Conservation (phyloP, 2,797 vertebrate genomes). For the Premnoplex brunnescens region DNA sequence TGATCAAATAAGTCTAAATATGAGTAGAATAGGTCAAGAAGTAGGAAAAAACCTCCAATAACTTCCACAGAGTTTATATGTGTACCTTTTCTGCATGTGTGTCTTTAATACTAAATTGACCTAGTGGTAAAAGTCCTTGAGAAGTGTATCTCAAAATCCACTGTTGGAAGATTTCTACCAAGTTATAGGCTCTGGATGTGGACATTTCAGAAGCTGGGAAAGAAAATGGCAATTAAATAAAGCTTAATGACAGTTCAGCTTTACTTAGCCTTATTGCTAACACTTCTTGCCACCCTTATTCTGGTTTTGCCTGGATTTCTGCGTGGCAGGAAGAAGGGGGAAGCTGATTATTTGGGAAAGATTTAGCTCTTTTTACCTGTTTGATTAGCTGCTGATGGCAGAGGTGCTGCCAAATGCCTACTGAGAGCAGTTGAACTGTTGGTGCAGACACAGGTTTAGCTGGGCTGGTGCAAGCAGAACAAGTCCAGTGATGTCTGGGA, state of each 20-base stretch:
- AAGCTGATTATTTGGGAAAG: background rate
- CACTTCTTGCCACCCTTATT: background rate
- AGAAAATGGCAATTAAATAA: background rate
- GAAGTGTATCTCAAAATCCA: background rate
- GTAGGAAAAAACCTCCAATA: fast-evolving
- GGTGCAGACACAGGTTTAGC: background rate
- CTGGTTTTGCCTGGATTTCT: background rate
- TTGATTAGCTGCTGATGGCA: background rate
- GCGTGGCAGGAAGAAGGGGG: background rate
- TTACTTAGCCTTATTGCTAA: fast-evolving
- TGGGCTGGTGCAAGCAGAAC: fast-evolving
- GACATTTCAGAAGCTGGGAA: background rate
- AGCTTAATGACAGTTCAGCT: background rate
- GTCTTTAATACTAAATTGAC: background rate
- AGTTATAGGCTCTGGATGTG: background rate
- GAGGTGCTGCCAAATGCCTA: background rate
- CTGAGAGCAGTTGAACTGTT: fast-evolving
- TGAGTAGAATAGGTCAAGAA: background rate
- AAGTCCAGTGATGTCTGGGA: background rate
- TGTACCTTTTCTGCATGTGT: background rate
- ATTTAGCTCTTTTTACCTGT: background rate
- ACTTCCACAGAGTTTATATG: background rate
- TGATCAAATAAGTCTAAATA: background rate
- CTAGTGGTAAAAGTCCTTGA: background rate
- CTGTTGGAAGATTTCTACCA: background rate